Conservation (phyloP, 2,888 invertebrate species). For the Punctoribates punctum region DNA sequence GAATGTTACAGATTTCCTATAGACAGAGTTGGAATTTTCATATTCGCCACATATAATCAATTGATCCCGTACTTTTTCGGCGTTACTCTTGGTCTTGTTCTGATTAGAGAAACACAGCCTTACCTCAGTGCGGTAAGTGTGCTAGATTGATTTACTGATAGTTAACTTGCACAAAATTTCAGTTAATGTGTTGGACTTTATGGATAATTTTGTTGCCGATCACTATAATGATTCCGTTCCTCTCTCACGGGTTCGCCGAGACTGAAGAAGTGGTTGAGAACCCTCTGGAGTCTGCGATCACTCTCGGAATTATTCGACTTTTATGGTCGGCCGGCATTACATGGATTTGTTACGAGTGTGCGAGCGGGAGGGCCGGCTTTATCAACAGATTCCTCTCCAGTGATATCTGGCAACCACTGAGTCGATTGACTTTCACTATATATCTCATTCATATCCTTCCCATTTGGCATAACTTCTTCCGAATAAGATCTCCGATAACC, state of each 20-base stretch:
- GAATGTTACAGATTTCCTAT: constrained; percentile 37
- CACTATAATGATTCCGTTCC: constrained; percentile 23
- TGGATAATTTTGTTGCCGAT: constrained; percentile 28
- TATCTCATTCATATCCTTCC: constrained; percentile 40
- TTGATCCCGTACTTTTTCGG: constrained; percentile 41
- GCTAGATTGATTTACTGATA: neutral
- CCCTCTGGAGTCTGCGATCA: constrained; percentile 35
- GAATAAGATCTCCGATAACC: constrained; percentile 17
- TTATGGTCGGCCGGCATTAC: constrained; percentile 38
- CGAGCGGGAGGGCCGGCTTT: constrained; percentile 18
- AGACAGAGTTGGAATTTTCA: constrained; percentile 39
- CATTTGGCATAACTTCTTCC: constrained; percentile 38
- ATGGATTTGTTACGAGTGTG: constrained; percentile 39
- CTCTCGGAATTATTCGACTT: constrained; percentile 30
- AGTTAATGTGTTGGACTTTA: constrained; percentile 9
- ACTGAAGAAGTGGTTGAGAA: constrained; percentile 9
- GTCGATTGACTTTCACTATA: constrained; percentile 37
- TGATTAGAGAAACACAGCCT: constrained; percentile 10
- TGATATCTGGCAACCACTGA: constrained; percentile 34
- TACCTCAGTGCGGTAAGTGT: neutral
- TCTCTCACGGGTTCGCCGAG: constrained; percentile 18
- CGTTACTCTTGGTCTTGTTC: constrained; percentile 33
- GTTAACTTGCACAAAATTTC: neutral
- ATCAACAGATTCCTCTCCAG: constrained; percentile 25
- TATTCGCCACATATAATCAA: constrained; percentile 41